Conservation (phyloP, 2,888 invertebrate genomes). For the Macrosiphum euphorbiae region DNA sequence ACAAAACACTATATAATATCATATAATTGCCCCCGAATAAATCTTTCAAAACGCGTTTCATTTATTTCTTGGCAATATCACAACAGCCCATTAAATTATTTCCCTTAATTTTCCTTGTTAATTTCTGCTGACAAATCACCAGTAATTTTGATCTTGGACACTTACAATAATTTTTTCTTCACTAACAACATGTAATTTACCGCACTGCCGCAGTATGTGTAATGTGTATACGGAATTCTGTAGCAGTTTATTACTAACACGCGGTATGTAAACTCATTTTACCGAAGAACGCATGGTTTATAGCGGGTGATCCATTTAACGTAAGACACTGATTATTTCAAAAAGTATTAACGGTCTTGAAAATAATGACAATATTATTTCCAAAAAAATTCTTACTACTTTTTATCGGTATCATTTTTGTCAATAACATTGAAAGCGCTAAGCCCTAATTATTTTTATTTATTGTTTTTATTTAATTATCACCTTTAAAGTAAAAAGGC, state of each 20-base stretch:
- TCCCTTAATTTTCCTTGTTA: conserved; percentile 47
- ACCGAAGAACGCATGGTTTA: not conserved
- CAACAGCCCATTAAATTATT: conserved; percentile 47
- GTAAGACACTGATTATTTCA: not conserved
- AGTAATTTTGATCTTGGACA: conserved; percentile 20
- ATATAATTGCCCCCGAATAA: conserved; percentile 16
- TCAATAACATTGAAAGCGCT: not conserved
- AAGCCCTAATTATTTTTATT: not conserved
- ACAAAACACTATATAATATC: conserved; percentile 7
- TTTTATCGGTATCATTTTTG: too few species aligned
- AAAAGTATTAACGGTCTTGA: not conserved
- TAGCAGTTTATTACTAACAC: conserved; percentile 37
- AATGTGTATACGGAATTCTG: not conserved
- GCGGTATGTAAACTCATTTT: not conserved
- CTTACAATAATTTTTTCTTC: conserved; percentile 21
- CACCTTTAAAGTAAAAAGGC: not conserved
- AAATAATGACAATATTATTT: not conserved
- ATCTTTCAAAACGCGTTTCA: conserved; percentile 40
- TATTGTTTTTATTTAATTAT: not conserved
- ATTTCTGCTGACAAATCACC: conserved; percentile 43
- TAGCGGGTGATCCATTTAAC: not conserved
- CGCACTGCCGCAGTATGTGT: not conserved
- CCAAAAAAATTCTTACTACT: not conserved
- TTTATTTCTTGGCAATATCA: conserved; percentile 47
- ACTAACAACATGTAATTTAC: conserved; percentile 20